Percentiles rank a stretch among this genome's conserved stretches.
These are phyloP conservation scores for Eurytoma californica DNA, from an alignment of 2,888 invertebrate genomes.

Conservation along the genomic window DNA sequence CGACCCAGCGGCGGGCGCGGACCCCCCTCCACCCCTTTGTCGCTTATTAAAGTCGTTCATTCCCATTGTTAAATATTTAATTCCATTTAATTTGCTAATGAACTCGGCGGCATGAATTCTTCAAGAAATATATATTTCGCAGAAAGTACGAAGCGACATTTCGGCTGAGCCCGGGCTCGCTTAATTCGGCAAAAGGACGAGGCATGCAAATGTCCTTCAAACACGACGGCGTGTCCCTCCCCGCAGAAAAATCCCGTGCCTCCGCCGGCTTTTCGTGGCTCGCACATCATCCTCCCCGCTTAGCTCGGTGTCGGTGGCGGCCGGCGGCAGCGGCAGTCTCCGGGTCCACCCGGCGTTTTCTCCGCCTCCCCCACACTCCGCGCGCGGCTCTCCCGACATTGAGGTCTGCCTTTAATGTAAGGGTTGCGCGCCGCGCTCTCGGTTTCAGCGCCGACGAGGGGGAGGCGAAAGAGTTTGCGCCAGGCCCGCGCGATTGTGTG, in stretches of 20 bases:
- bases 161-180: too few species aligned
- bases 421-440: slow-evolving; percentile 66
- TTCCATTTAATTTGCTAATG: too few species aligned
- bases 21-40: slow-evolving; percentile 2
- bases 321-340: neutral
- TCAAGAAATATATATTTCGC: too few species aligned
- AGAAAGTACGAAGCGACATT: too few species aligned
- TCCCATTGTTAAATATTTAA: neutral
- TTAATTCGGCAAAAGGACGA: too few species aligned
- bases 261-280: slow-evolving; percentile 15
- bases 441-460: slow-evolving; percentile 27
- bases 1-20: neutral
- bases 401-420: slow-evolving; percentile 68
- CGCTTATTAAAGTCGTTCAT: slow-evolving; percentile 14
- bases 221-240: too few species aligned
- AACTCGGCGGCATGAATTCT: too few species aligned
- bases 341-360: slow-evolving; percentile 48
- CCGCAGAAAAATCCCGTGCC: slow-evolving; percentile 30
- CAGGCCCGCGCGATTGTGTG: slow-evolving; percentile 53
- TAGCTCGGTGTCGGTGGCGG: neutral
- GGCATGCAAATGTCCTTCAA: too few species aligned
- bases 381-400: slow-evolving; percentile 57
- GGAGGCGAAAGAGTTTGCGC: slow-evolving; percentile 46
- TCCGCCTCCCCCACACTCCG: slow-evolving; percentile 51
- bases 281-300: slow-evolving; percentile 15